Base-by-base conservation (phyloP, 2,888 invertebrate species). In the Drosophila buzzatii region DNA sequence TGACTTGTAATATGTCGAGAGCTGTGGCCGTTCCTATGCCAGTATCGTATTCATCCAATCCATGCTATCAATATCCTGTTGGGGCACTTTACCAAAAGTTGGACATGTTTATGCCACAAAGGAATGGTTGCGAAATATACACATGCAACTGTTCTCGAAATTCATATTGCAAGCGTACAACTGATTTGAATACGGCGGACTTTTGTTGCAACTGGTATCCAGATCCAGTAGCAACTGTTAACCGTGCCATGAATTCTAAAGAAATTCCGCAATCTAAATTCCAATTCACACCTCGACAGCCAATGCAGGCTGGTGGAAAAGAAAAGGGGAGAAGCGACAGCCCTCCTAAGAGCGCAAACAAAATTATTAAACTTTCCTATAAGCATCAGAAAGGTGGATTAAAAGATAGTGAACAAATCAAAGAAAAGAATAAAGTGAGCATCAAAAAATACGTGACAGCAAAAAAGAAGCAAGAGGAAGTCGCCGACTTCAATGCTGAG, bases 131-230 rank as follows among this genome's bases (percentile, higher is more conserved):
- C 31, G 20, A 49, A 7, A 1, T 14, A 7, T 0, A 37, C 3
- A 49, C 16, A 14, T 39, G 35, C 12, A 16, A 18, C 6, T 47
- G 39, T 18, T 16, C 58, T 0, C 31, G 39, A 3, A 27, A 14
- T 3, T 3, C 14, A 6, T 37, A 27, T 35, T n/a, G 23, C 1
- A 53, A 41, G 31, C 52, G 52, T 3, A 41, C 5, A 3, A 69
- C 76, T 8, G 76, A 83, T 42, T 42, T 81, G 2, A 70, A 83
- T 35, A 85, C 76, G 0, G 5, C 70, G 0, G 53, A 49, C 0
- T 49, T 58, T 1, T 70, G 61, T 23, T 57, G 62, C 2, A 45
- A 51, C 8, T 20, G 51, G 27, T 14, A 41, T 7, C 0, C 56
- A 6, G 16, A 42, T 4, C 3, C 58, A 3, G 49, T n/a, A 49